A percentile compares a stretch with the other conserved stretches of the same genome.
Conservation (phyloP, 2,888 invertebrate species). For the Agrotis clavis region DNA sequence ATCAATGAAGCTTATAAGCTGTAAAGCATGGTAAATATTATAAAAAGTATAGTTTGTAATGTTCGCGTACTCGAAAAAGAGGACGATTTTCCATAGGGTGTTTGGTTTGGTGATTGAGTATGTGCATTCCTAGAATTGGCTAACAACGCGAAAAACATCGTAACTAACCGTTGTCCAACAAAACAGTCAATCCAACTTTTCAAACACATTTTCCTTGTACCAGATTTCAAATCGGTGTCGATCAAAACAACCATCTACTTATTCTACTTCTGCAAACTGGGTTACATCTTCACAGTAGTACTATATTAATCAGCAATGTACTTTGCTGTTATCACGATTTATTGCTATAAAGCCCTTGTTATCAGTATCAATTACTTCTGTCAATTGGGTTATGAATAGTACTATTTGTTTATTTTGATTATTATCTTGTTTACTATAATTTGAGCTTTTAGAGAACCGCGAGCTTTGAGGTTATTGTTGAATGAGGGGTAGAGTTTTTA, state of each 20-base stretch:
- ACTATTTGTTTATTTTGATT: conserved; percentile 53
- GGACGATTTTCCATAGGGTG: no score
- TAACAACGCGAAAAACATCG: neutral
- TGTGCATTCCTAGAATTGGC: no score
- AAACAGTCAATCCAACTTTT: neutral
- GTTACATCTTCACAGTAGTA: conserved; percentile 34
- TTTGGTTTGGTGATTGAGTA: no score
- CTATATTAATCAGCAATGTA: conserved; percentile 28
- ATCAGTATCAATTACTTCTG: conserved; percentile 38
- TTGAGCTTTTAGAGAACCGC: neutral
- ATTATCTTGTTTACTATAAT: conserved; percentile 58
- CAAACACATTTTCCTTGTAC: conserved; percentile 45
- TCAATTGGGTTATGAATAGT: conserved; percentile 51
- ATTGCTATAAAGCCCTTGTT: conserved; percentile 44
- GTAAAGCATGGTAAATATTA: no score
- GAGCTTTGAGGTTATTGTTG: neutral
- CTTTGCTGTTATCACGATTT: conserved; percentile 32
- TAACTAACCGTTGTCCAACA: neutral
- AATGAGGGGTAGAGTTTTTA: neutral
- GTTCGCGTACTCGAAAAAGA: no score
- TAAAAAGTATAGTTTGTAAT: no score
- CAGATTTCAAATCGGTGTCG: conserved; percentile 22
- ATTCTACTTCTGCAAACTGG: conserved; percentile 35
- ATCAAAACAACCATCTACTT: conserved; percentile 51
- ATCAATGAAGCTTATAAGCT: no score